Evolutionary conservation across 2,888 invertebrate species (phyloP).

Genomic region (Acronicta aceris): DNA sequence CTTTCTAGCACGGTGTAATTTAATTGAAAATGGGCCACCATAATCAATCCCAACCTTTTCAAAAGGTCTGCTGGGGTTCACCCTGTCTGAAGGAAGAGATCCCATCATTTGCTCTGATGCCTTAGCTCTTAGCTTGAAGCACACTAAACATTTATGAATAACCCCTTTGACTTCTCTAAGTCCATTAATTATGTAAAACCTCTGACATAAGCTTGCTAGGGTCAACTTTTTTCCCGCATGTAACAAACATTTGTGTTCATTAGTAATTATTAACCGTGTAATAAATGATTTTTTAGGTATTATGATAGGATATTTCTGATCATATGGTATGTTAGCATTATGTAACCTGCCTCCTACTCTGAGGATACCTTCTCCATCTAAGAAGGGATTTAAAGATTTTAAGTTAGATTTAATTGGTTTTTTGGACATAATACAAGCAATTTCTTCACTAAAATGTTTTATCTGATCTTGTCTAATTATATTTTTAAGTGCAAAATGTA

Average conservation of each 20-base stretch:
- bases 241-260: conserved; percentile 6
- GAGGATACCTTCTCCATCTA: neutral
- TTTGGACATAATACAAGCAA: neutral
- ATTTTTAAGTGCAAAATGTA: neutral
- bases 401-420: conserved; percentile 2
- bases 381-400: neutral
- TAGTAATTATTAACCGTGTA: too few relatives aligned
- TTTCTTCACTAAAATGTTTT: neutral
- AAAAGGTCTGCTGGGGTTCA: conserved; percentile 10
- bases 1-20: neutral
- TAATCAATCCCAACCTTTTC: conserved; percentile 10
- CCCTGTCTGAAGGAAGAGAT: conserved; percentile 1
- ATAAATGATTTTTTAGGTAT: too few relatives aligned
- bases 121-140: neutral
- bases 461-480: neutral
- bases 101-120: conserved; percentile 1
- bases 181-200: conserved; percentile 6
- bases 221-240: conserved; percentile 3
- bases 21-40: conserved; percentile 9
- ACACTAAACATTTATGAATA: conserved; percentile 2
- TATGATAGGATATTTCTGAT: neutral
- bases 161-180: neutral
- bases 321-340: neutral
- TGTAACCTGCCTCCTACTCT: neutral
- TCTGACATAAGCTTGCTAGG: conserved; percentile 5